Conservation (phyloP, 2,113 vertebrate species). For the Pithys albifrons region DNA sequence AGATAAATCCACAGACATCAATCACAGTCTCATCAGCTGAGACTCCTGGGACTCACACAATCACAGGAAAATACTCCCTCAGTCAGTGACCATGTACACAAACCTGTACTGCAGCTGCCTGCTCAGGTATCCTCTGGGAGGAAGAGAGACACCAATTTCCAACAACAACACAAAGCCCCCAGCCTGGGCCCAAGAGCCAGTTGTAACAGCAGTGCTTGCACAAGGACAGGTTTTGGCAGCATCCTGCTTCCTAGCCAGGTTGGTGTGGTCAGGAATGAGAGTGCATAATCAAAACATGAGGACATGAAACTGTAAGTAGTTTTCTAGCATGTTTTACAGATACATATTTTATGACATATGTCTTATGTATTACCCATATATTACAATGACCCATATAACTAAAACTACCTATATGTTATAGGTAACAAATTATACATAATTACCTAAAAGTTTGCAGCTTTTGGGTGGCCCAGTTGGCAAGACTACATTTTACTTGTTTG, state of each 20-base stretch:
- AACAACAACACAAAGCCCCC: not conserved
- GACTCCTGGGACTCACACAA: not conserved
- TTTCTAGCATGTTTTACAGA: not conserved
- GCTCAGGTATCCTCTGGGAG: not conserved
- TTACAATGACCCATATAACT: not conserved
- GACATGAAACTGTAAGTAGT: not conserved
- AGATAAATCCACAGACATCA: not conserved
- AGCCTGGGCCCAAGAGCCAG: not conserved
- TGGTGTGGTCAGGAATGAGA: not conserved
- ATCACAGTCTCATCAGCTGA: not conserved
- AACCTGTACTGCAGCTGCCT: not conserved
- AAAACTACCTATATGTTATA: not conserved
- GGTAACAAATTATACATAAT: not conserved
- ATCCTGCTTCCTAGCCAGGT: not conserved
- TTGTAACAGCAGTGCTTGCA: not conserved
- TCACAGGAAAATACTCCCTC: not conserved
- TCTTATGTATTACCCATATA: not conserved
- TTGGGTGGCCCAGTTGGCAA: not conserved
- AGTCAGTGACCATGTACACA: accelerated
- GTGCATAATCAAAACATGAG: not conserved
- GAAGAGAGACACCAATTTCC: not conserved
- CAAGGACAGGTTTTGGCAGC: not conserved
- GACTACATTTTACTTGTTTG: not conserved
- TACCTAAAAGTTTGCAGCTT: not conserved
- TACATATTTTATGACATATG: not conserved